phyloP scores from a whole-genome alignment of 2,888 invertebrate genomes.

The Bibio marci region DNA sequence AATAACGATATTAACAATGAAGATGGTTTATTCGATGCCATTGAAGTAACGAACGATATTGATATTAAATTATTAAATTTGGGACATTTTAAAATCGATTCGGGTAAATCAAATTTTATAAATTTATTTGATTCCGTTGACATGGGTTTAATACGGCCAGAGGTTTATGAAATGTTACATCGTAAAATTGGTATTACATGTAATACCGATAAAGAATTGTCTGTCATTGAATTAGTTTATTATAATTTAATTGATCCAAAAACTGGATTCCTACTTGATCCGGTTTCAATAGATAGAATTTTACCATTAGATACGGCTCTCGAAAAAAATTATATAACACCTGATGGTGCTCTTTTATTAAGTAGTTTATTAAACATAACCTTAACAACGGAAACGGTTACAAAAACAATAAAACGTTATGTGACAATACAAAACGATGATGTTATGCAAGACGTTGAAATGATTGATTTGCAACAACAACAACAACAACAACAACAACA shows the following conservation, averaged over 20 bases:
- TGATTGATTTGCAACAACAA: slow-evolving; percentile 15
- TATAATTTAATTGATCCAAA: slow-evolving; percentile 74
- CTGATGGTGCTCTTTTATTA: slow-evolving; percentile 72
- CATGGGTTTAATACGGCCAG: slow-evolving; percentile 61
- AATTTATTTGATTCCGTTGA: slow-evolving; percentile 65
- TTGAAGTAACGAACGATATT: too few relatives aligned
- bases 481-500: slow-evolving; percentile 26
- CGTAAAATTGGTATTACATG: slow-evolving; percentile 54
- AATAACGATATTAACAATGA: not conserved
- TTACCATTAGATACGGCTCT: slow-evolving; percentile 76
- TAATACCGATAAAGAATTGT: slow-evolving; percentile 39
- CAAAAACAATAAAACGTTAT: slow-evolving; percentile 65
- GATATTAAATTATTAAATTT: slow-evolving; percentile 28
- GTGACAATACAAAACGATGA: slow-evolving; percentile 59
- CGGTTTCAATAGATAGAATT: slow-evolving; percentile 42
- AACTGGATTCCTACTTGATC: slow-evolving; percentile 69
- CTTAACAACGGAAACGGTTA: slow-evolving; percentile 72
- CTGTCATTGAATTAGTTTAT: slow-evolving; percentile 76
- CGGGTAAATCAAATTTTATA: slow-evolving; percentile 57
- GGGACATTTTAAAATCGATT: slow-evolving; percentile 52
- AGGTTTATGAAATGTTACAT: slow-evolving; percentile 71
- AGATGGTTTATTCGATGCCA: too few relatives aligned
- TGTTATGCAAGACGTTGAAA: slow-evolving; percentile 38
- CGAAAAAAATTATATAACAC: slow-evolving; percentile 64
- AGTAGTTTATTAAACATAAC: slow-evolving; percentile 76